Percentiles rank a stretch among this genome's conserved stretches.
phyloP scores from a whole-genome alignment of 92 coral and sea anemone genomes.

The Phenganax marumi region DNA sequence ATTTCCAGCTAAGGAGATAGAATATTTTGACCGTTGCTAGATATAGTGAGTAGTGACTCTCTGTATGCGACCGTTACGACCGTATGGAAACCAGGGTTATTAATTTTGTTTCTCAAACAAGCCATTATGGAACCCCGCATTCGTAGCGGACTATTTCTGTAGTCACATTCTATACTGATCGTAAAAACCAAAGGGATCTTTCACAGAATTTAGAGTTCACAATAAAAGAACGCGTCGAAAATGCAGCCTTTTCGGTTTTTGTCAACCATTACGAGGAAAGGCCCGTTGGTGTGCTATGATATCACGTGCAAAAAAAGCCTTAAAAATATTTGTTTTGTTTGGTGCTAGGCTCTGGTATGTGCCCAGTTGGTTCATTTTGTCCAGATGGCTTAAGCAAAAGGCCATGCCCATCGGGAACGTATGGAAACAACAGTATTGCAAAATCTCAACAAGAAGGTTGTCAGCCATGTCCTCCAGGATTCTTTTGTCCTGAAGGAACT shows the following conservation, averaged over 20 bases:
- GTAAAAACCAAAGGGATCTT: no score
- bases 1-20: no score
- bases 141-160: background rate
- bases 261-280: background rate
- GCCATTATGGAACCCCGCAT: no score
- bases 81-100: no score
- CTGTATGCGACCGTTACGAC: no score
- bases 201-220: background rate
- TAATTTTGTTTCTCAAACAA: no score
- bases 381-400: constrained; percentile 68
- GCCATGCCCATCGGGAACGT: constrained; percentile 89
- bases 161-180: background rate
- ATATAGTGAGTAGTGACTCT: no score
- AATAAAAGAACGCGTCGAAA: background rate
- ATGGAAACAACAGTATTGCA: constrained; percentile 89
- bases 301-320: no score
- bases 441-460: constrained; percentile 71
- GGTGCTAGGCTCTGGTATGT: constrained; percentile 63
- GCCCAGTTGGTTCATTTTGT: constrained; percentile 81
- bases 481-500: constrained; percentile 81
- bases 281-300: no score
- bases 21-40: no score
- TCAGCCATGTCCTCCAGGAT: constrained; percentile 85
- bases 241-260: no score
- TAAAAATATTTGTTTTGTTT: no score